A percentile compares a stretch with the other conserved stretches of the same genome.
phyloP scores from a whole-genome alignment of 2,888 invertebrate genomes.

The Psylliodes chrysocephalus region DNA sequence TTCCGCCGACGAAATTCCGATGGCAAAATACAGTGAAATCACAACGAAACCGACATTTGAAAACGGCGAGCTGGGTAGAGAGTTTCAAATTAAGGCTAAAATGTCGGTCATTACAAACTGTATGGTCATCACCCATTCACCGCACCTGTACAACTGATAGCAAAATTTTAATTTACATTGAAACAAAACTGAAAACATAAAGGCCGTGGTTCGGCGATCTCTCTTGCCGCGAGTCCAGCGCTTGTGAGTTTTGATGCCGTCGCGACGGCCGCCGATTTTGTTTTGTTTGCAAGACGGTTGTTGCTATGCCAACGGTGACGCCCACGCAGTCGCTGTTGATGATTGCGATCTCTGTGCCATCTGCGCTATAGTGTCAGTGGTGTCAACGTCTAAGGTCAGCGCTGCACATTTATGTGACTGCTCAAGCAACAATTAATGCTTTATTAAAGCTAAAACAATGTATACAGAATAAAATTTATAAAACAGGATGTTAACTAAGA shows the following conservation, averaged over 20 bases:
- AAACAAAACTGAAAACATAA: constrained; percentile 28
- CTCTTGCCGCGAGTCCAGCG: not conserved
- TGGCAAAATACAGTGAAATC: constrained; percentile 32
- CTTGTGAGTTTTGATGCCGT: not conserved
- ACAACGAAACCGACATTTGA: constrained; percentile 26
- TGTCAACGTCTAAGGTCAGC: too few species aligned
- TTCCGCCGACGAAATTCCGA: constrained; percentile 23
- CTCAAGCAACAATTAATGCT: too few species aligned
- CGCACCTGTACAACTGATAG: constrained; percentile 38
- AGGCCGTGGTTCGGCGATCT: not conserved
- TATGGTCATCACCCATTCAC: constrained; percentile 26
- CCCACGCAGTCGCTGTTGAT: constrained; percentile 3
- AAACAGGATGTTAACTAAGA: too few species aligned
- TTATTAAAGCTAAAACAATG: too few species aligned
- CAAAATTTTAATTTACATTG: constrained; percentile 30
- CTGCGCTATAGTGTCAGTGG: too few species aligned
- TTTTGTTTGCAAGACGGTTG: constrained; percentile 9
- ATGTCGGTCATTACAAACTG: constrained; percentile 38
- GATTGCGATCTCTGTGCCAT: too few species aligned
- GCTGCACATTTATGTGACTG: too few species aligned
- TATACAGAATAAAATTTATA: too few species aligned
- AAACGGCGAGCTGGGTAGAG: constrained; percentile 24
- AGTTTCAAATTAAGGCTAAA: constrained; percentile 25
- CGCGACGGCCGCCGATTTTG: constrained; percentile 5
- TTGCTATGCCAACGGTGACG: not conserved